Percentiles rank a stretch among this genome's conserved stretches.
These are phyloP conservation scores for Panthera tigris DNA, from an alignment of 2,113 vertebrate species.

Conservation along the genomic window DNA sequence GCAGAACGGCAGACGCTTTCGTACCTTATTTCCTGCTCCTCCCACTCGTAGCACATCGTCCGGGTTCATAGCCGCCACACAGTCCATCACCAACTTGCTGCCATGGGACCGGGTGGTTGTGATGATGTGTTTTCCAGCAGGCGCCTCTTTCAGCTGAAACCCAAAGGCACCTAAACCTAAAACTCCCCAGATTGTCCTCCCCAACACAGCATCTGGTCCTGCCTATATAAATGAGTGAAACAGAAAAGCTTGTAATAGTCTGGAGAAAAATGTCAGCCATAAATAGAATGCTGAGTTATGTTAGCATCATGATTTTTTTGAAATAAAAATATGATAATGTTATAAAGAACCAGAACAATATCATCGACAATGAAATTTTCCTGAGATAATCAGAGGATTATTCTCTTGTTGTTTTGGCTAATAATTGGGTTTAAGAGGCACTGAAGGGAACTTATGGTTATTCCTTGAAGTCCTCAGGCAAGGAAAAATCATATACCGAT, in stretches of 20 bases:
- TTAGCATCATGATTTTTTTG: neutral
- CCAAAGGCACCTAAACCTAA: slow-evolving; percentile 94
- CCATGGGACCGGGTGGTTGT: slow-evolving; percentile 96
- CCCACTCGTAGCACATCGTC: slow-evolving; percentile 93
- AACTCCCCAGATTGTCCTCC: slow-evolving; percentile 97
- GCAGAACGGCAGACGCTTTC: neutral
- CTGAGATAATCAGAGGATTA: neutral
- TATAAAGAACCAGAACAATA: neutral
- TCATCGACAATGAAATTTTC: neutral
- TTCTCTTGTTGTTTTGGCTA: neutral
- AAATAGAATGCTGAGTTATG: neutral
- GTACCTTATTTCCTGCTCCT: slow-evolving; percentile 98
- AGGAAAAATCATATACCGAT: neutral
- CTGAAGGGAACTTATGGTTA: neutral
- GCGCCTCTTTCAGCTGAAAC: slow-evolving; percentile 93
- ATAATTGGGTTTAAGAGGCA: neutral
- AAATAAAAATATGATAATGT: neutral
- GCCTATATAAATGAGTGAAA: slow-evolving; percentile 81
- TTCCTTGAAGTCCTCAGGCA: neutral
- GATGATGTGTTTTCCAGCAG: slow-evolving; percentile 90
- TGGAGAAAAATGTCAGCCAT: neutral
- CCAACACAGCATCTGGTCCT: slow-evolving; percentile 87
- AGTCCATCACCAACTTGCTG: slow-evolving; percentile 93
- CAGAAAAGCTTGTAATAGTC: neutral
- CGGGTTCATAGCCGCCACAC: slow-evolving; percentile 93